Evolutionary conservation across 2,797 vertebrate genomes (phyloP).

Genomic region (Fringilla coelebs): DNA sequence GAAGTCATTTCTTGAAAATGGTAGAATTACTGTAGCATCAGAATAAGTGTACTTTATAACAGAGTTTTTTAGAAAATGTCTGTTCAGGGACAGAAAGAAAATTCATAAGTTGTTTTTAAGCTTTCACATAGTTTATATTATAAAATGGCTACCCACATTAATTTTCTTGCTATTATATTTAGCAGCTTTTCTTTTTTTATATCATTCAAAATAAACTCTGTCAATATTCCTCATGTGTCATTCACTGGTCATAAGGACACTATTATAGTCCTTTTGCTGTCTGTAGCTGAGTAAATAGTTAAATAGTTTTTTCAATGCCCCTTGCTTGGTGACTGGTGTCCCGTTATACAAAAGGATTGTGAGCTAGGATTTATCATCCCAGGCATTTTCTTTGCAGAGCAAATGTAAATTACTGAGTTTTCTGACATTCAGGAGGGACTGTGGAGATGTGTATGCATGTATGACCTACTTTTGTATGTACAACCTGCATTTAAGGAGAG

Average conservation of each 20-base stretch:
- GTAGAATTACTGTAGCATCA: neutral
- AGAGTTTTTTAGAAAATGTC: neutral
- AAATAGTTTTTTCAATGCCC: neutral
- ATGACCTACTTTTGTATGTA: neutral
- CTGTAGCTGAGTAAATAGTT: neutral
- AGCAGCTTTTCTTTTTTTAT: neutral
- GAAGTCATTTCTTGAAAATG: neutral
- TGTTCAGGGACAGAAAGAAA: neutral
- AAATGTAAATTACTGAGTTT: neutral
- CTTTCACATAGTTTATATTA: neutral
- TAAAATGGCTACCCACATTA: neutral
- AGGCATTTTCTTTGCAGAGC: neutral
- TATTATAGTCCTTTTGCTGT: neutral
- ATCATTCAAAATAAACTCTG: neutral
- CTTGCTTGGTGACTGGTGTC: neutral
- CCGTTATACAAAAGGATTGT: neutral
- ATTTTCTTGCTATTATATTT: neutral
- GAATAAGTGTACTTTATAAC: neutral
- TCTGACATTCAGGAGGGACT: neutral
- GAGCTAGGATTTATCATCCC: neutral
- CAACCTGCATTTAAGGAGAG: neutral
- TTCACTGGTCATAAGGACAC: neutral
- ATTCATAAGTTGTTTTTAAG: neutral
- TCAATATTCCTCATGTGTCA: neutral
- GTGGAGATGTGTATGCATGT: neutral